phyloP scores from a whole-genome alignment of 2,888 invertebrate species.

The Heliconius ethilla region DNA sequence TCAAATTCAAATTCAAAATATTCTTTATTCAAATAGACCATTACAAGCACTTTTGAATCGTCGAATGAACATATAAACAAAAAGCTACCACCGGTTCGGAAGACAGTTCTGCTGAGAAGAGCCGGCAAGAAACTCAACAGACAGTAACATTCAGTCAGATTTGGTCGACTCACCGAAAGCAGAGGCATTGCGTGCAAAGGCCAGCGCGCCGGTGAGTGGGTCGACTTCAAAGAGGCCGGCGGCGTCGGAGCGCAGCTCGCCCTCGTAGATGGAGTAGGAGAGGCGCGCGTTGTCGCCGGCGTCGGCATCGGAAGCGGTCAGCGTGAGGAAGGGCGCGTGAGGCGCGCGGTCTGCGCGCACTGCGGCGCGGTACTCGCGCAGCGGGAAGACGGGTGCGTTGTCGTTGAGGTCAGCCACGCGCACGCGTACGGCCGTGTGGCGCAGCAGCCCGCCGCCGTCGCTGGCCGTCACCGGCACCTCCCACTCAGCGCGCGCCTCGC shows the following conservation, averaged over 20 bases:
- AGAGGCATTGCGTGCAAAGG: slow-evolving; percentile 83
- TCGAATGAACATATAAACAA: no score
- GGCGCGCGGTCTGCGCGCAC: slow-evolving; percentile 79
- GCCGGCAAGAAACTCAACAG: no score
- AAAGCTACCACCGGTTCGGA: no score
- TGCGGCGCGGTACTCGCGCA: slow-evolving; percentile 89
- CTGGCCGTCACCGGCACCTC: slow-evolving; percentile 89
- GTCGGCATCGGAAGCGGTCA: slow-evolving; percentile 88
- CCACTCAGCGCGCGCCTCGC: slow-evolving; percentile 84
- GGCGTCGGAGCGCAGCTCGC: slow-evolving; percentile 71
- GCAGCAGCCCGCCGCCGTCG: slow-evolving; percentile 90
- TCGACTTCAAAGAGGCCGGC: slow-evolving; percentile 89
- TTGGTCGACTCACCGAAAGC: slow-evolving; percentile 64
- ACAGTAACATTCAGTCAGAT: no score
- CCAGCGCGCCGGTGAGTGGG: slow-evolving; percentile 87
- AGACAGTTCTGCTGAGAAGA: no score
- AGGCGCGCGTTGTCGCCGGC: slow-evolving; percentile 87
- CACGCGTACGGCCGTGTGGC: slow-evolving; percentile 89
- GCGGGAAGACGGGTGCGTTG: slow-evolving; percentile 88
- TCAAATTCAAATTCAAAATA: no score
- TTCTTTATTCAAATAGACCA: no score
- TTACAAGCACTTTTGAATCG: no score
- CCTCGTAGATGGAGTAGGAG: slow-evolving; percentile 89
- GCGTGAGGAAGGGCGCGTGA: slow-evolving; percentile 64
- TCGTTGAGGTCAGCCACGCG: slow-evolving; percentile 93